Evolutionary conservation across 1,140 invertebrate species (phyloP).

Genomic region (Caenorhabditis briggsae): DNA sequence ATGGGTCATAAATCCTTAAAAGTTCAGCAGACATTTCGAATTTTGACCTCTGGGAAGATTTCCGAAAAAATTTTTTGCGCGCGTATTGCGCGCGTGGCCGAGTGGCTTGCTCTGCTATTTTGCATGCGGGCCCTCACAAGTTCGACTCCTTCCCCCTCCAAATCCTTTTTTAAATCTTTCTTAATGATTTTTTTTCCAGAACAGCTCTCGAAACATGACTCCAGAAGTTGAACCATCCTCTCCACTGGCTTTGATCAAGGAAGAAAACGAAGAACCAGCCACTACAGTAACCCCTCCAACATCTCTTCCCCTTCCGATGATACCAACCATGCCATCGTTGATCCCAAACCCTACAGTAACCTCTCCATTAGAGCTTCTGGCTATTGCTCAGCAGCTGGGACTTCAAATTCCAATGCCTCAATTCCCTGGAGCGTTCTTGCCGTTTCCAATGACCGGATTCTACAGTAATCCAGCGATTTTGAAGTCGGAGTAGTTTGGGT

Average conservation of each 20-base stretch:
- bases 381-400: slow-evolving; percentile 19
- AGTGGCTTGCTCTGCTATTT: no score
- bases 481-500: neutral
- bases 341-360: neutral
- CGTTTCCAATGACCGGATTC: slow-evolving; percentile 20
- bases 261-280: neutral
- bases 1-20: no score
- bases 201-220: neutral
- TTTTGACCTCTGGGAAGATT: no score
- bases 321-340: neutral
- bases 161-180: neutral
- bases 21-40: no score
- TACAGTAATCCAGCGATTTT: slow-evolving; percentile 24
- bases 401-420: neutral
- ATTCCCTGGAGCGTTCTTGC: neutral
- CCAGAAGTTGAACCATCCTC: neutral
- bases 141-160: no score
- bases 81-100: no score
- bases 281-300: neutral
- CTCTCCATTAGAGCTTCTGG: neutral
- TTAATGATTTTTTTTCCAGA: neutral
- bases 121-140: no score
- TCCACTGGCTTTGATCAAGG: neutral
- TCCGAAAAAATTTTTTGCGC: no score
- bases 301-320: neutral